Conservation (phyloP, 2,113 vertebrate species). For the Conger conger region DNA sequence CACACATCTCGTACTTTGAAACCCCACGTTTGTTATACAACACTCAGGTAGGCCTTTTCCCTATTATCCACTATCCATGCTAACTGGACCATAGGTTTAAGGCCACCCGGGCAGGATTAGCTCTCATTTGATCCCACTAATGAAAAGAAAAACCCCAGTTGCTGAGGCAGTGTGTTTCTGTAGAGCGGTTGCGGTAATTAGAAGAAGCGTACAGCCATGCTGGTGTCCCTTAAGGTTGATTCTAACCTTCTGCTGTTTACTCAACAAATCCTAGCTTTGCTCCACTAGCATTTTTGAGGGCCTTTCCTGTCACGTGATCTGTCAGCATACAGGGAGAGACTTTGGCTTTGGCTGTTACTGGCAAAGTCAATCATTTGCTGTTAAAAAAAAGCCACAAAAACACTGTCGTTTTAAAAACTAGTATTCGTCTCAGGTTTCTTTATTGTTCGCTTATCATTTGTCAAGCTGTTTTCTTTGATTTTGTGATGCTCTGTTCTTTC, state of each 20-base stretch:
- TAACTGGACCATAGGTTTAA: background rate
- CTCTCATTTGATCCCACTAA: background rate
- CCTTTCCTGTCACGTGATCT: background rate
- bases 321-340: background rate
- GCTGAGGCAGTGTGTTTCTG: background rate
- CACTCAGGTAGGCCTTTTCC: background rate
- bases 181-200: background rate
- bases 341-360: background rate
- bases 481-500: background rate
- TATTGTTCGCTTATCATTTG: too few species aligned
- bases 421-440: too few species aligned
- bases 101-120: background rate
- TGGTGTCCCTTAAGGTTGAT: slow-evolving; percentile 45
- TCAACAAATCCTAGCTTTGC: slow-evolving; percentile 59
- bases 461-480: background rate
- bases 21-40: background rate
- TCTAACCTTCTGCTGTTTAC: slow-evolving; percentile 56
- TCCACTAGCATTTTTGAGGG: slow-evolving; percentile 31
- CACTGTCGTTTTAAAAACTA: too few species aligned
- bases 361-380: background rate
- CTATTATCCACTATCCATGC: background rate
- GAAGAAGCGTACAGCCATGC: background rate
- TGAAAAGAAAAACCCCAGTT: background rate
- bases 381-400: background rate
- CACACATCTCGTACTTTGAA: background rate